These are phyloP conservation scores for Sminthurides aquaticus DNA, from an alignment of 2,888 invertebrate genomes.

Conservation along the genomic window DNA sequence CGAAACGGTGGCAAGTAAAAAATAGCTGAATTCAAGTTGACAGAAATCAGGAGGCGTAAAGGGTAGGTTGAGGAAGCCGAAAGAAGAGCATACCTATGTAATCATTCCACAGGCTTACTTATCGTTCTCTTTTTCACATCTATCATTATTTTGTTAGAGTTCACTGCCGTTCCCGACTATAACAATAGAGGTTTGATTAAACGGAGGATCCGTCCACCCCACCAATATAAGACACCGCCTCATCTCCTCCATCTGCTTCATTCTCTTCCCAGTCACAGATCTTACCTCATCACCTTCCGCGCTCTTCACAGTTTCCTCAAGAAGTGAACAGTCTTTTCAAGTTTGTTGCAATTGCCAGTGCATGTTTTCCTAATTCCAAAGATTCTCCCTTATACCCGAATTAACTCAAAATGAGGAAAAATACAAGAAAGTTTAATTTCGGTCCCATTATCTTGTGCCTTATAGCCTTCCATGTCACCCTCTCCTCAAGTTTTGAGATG, in stretches of 20 bases:
- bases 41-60: constrained; percentile 41
- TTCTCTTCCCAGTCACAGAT: not conserved
- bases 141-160: constrained; percentile 26
- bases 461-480: not conserved
- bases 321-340: too few species aligned
- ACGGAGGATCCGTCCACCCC: not conserved
- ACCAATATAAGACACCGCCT: not conserved
- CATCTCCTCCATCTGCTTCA: not conserved
- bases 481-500: constrained; percentile 22
- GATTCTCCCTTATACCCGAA: too few species aligned
- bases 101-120: not conserved
- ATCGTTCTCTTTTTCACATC: not conserved
- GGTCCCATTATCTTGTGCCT: not conserved
- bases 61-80: constrained; percentile 7
- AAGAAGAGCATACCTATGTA: not conserved
- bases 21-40: constrained; percentile 25
- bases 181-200: too few species aligned
- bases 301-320: too few species aligned
- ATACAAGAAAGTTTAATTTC: too few species aligned
- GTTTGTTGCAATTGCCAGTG: too few species aligned
- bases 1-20: constrained; percentile 29
- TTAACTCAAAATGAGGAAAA: too few species aligned
- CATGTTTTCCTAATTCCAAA: too few species aligned
- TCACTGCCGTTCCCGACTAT: constrained; percentile 27
- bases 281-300: not conserved